Evolutionary conservation across 2,113 vertebrate genomes (phyloP), one percentile per base, ranked within the genome.

Genomic region (Physeter macrocephalus): DNA sequence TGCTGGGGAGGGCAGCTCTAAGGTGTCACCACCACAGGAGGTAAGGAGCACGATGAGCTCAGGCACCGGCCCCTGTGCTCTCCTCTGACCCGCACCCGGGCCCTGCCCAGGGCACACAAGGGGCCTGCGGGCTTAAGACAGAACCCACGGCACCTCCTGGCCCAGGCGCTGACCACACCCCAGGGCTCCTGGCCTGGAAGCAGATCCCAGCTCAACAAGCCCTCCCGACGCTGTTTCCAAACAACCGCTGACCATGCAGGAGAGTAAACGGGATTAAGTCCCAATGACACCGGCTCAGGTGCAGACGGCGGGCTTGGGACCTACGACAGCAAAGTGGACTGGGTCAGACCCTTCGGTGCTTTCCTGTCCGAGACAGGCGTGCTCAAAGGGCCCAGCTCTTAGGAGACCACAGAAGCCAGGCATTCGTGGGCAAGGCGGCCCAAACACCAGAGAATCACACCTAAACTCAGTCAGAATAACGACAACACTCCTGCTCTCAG

Each of bases 11-110:
- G 85, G 49, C 27, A 1, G 11, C 11, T 54, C 9, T 27, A 57
- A 57, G 18, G 77, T 4, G 0, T 14, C 52, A 36, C 0, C 12
- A 21, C 23, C 15, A 10, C 49, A 7, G 5, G 5, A 75, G 0
- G 1, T 1, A 14, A 13, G 41, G 41, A 29, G 46, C 10, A 75
- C 0, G 1, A 52, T 31, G 34, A 77, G 46, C 46, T 77, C 74
- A 34, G 49, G 31, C 23, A 36, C 15, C 8, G 5, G 23, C 57
- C 87, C 57, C 25, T 6, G 0, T 1, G 57, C 31, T 36, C 14
- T 0, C 57, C 34, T 72, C 10, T 17, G 6, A 46, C 41, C 31
- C 6, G 0, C 0, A 1, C 31, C 57, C 4, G 1, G 69, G 34
- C 29, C 52, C 69, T 43, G 29, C 21, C 13, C 21, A 13, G 39